Conservation (phyloP, 64 coral and sea anemone genomes). For the Pocillopora verrucosa region DNA sequence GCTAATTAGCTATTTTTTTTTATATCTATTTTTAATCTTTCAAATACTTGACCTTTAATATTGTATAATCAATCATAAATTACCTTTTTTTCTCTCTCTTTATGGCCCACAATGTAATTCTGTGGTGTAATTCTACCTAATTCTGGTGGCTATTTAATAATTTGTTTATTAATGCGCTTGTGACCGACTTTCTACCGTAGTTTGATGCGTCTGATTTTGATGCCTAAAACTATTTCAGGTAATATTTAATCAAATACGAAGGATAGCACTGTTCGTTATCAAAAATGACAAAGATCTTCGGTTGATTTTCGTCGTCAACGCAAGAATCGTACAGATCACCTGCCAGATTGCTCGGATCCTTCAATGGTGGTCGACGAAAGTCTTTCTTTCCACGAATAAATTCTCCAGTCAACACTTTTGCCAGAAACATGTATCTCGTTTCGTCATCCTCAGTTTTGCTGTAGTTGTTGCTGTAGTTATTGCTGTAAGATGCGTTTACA, state of each 20-base stretch:
- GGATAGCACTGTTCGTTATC: constrained; percentile 57
- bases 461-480: constrained; percentile 67
- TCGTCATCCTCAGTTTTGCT: neutral
- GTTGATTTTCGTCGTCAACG: constrained; percentile 60
- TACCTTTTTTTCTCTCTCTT: too few relatives aligned
- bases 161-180: too few relatives aligned
- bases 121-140: too few relatives aligned
- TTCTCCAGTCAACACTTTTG: constrained; percentile 46
- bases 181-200: too few relatives aligned
- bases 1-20: neutral
- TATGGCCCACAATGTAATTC: too few relatives aligned
- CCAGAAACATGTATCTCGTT: constrained; percentile 61
- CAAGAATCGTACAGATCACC: constrained; percentile 66
- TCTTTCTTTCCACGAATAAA: constrained; percentile 40
- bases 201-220: too few relatives aligned
- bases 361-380: constrained; percentile 14
- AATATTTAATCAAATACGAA: constrained; percentile 40
- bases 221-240: neutral
- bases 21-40: neutral
- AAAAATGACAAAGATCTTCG: constrained; percentile 62
- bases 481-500: constrained; percentile 37
- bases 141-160: too few relatives aligned
- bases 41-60: too few relatives aligned
- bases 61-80: too few relatives aligned
- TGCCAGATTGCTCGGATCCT: constrained; percentile 2